Base-by-base conservation (phyloP, 2,113 vertebrate species). In the Oncorhynchus mykiss region DNA sequence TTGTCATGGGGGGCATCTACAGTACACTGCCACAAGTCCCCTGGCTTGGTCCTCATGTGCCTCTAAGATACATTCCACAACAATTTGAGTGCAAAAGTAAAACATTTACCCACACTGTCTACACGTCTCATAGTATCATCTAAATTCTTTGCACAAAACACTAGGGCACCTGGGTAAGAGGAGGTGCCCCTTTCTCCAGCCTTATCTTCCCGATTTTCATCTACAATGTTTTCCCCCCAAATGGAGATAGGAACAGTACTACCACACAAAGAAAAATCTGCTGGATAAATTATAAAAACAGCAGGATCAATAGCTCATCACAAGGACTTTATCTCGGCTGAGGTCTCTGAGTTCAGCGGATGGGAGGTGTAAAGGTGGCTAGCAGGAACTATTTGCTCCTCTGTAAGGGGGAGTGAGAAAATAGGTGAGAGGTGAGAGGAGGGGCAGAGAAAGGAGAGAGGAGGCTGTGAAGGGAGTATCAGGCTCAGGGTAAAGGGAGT, bases 241-340 rank as follows among this genome's bases (percentile, higher is more conserved):
- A 62, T 22, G n/a, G 5, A n/a, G 18, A 22, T 16, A 62, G 59
- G n/a, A 62, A 62, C 18, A 62, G n/a, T 24, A 8, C 16, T n/a
- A 62, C 20, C n/a, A n/a, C 59, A 62, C 59, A 62, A 62, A 62
- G 5, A 62, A 62, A 11, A 62, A 22, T 22, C 20, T 62, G 39
- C 39, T 45, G 9, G 8, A 3, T 45, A 0, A 62, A 62, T 62
- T 54, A 54, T 45, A 18, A 5, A 62, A 22, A 22, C 59, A 62
- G 59, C n/a, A 62, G 59, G n/a, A 62, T 62, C 59, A 62, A 24
- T 62, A 62, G 59, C 59, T 22, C 59, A 62, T 62, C 59, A 62
- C 18, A 62, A 22, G n/a, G n/a, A 62, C 20, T 62, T 62, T n/a
- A 62, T 62, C 59, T n/a, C n/a, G 6, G 18, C 59, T 62, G 20